Evolutionary conservation across 2,888 invertebrate species (phyloP), one percentile per base, ranked within the genome.

Genomic region (Cryptus armator): DNA sequence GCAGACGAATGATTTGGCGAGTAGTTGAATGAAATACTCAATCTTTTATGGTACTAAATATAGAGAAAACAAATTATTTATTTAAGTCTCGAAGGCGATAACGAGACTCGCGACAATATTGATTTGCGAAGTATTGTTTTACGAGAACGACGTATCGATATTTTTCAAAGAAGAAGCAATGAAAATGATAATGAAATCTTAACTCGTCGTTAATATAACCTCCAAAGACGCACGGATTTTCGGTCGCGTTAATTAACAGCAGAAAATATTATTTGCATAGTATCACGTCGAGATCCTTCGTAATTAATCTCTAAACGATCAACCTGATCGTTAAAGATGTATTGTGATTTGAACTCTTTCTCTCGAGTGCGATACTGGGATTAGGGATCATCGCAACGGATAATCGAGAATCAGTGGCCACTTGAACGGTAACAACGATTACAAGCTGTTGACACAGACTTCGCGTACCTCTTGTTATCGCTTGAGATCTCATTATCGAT

Each of bases 381-480:
- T 70, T 37, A 37, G 37, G 43, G 56, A 71, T 83, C 71, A 66
- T 71, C 59, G 19, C 53, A 14, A 46, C 24, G 62, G 72, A 62
- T 74, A 44, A 62, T 67, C 62, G 71, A 37, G 81, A 75, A 56
- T 81, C 77, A 46, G 72, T 81, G 81, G 77, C 81, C 81, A 84
- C 81, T 84, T 68, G 77, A 74, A 77, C 77, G 62, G 62, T 7
- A 12, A 68, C 56, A 46, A 53, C 80, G 68, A 81, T 84, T 77
- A 74, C 48, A 43, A 84, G 29, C 71, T 67, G 84, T 67, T 84
- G 75, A 76, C 76, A 76, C 67, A 84, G 84, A 72, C 64, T 72
- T 84, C 68, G 19, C 67, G 10, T 32, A 10, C 24, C 59, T 12
- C 59, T 62, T 32, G 59, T 62, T 62, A 62, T 62, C 59, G 62